Evolutionary conservation across 2,797 vertebrate species (phyloP).

Genomic region (Emys orbicularis): DNA sequence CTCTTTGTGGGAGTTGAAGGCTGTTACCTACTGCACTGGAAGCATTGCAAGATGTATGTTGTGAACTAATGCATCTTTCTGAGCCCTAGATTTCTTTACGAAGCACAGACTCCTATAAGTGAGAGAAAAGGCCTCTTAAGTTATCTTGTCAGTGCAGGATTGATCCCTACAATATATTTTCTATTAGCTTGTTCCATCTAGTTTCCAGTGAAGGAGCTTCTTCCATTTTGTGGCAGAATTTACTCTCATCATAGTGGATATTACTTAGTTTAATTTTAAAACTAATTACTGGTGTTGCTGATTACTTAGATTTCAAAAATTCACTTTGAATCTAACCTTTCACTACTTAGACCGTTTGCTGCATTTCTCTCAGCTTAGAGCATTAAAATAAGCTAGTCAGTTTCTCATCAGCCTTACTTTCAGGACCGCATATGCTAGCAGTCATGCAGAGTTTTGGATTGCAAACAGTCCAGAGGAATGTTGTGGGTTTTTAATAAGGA

Average conservation of each 20-base stretch:
- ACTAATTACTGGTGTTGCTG: neutral
- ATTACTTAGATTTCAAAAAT: neutral
- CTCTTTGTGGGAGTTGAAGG: slow-evolving; percentile 20
- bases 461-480: neutral
- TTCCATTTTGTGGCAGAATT: neutral
- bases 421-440: neutral
- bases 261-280: neutral
- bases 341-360: neutral
- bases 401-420: neutral
- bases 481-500: neutral
- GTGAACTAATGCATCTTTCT: slow-evolving; percentile 17
- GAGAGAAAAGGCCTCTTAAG: neutral
- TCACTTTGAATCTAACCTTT: neutral
- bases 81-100: neutral
- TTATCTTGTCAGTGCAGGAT: neutral
- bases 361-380: neutral
- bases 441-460: neutral
- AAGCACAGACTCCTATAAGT: neutral
- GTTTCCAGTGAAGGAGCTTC: rapidly evolving
- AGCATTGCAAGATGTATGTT: slow-evolving; percentile 11
- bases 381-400: neutral
- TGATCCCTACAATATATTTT: neutral
- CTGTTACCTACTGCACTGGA: slow-evolving; percentile 9
- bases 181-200: neutral
- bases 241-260: neutral